Percentiles rank a stretch among this genome's conserved stretches.
Conservation (phyloP, 2,888 invertebrate genomes). For the Pristionchus mayeri region DNA sequence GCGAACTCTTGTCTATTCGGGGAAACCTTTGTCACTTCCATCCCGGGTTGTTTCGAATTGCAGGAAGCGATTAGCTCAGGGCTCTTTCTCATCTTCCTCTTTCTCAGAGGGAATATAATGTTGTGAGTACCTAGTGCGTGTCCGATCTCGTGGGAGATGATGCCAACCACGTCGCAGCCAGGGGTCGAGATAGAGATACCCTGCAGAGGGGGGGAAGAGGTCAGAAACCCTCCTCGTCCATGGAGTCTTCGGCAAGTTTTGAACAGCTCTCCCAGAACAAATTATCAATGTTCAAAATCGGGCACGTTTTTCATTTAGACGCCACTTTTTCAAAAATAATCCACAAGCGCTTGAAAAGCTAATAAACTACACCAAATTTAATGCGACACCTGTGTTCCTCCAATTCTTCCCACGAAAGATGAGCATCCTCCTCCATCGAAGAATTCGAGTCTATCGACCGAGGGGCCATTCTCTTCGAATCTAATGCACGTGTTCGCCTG, state of each 20-base stretch:
- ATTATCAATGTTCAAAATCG: no score
- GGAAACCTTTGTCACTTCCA: conserved; percentile 41
- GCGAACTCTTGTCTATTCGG: not conserved
- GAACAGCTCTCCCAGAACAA: no score
- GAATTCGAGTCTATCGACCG: conserved; percentile 73
- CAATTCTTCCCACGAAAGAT: conserved; percentile 73
- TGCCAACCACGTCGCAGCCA: conserved; percentile 75
- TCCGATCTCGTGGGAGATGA: conserved; percentile 76
- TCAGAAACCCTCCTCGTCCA: no score
- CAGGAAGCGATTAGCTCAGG: not conserved
- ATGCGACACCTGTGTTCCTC: conserved; percentile 71
- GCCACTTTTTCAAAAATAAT: not conserved
- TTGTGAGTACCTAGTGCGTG: conserved; percentile 68
- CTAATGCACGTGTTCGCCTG: conserved; percentile 69
- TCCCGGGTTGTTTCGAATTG: conserved; percentile 6
- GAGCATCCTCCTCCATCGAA: conserved; percentile 76
- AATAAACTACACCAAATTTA: no score
- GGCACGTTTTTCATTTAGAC: not conserved
- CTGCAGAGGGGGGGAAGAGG: conserved; percentile 53
- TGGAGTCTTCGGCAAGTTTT: no score
- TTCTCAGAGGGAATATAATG: not conserved
- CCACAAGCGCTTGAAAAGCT: not conserved
- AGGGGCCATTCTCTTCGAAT: conserved; percentile 68
- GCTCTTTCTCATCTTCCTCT: no score
- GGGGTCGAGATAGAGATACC: conserved; percentile 75